phyloP scores from a whole-genome alignment of 2,113 vertebrate genomes.

The Coptodon rendalli region DNA sequence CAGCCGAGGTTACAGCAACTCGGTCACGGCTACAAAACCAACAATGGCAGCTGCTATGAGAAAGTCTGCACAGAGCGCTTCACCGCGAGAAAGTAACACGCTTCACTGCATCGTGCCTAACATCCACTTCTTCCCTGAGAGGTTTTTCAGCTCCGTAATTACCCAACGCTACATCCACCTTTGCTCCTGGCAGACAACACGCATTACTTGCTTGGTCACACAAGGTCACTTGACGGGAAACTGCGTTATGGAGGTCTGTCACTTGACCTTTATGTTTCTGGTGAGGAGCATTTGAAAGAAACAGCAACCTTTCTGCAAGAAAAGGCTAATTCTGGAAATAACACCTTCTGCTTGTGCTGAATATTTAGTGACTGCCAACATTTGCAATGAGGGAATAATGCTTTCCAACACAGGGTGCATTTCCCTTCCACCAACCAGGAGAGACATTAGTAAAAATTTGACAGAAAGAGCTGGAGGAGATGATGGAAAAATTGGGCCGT shows the following conservation, averaged over 20 bases:
- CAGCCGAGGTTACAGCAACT: background rate
- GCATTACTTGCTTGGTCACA: background rate
- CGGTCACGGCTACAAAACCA: background rate
- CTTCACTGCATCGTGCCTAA: background rate
- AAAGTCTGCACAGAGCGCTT: background rate
- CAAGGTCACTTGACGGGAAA: background rate
- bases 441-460: background rate
- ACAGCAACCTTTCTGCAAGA: background rate
- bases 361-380: background rate
- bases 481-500: slow-evolving; percentile 8
- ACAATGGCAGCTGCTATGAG: background rate
- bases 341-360: background rate
- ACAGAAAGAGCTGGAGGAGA: slow-evolving; percentile 9
- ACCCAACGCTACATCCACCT: background rate
- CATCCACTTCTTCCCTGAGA: background rate
- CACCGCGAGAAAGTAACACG: background rate
- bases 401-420: background rate
- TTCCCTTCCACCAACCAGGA: background rate
- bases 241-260: background rate
- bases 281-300: background rate
- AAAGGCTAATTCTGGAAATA: background rate
- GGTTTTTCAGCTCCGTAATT: background rate
- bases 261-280: background rate
- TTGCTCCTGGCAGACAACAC: background rate
- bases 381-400: background rate